Percentiles rank a stretch among this genome's conserved stretches.
These are phyloP conservation scores for Clitarchus hookeri DNA, from an alignment of 2,888 invertebrate genomes.

Conservation along the genomic window DNA sequence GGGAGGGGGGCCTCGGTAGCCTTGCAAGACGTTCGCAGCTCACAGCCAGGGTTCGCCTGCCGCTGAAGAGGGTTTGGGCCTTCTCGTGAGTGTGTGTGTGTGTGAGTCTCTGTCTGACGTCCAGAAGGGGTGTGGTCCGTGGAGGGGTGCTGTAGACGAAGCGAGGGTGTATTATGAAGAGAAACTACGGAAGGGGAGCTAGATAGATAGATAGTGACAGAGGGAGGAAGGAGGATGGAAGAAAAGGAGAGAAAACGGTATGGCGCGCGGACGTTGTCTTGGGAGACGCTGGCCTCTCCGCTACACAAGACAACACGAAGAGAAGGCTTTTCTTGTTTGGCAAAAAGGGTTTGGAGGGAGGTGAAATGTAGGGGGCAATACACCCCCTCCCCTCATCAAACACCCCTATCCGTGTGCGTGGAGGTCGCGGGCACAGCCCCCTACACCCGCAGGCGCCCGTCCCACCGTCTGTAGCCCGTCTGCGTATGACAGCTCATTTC, in stretches of 20 bases:
- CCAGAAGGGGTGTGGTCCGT: too few species aligned
- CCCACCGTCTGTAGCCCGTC: background rate
- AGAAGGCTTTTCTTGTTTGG: background rate
- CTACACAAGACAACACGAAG: conserved; percentile 6
- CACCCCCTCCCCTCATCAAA: background rate
- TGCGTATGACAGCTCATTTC: conserved; percentile 24
- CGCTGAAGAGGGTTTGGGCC: background rate
- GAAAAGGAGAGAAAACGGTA: background rate
- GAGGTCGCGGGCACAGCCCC: background rate
- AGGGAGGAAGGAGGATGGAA: background rate
- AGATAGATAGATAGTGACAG: too few species aligned
- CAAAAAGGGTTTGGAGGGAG: background rate
- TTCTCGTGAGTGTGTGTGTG: background rate
- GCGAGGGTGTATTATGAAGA: background rate
- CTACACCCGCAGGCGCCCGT: background rate
- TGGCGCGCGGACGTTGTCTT: background rate
- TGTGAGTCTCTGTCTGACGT: background rate
- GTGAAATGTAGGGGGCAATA: background rate
- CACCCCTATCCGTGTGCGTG: background rate
- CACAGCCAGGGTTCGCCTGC: background rate
- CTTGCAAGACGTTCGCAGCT: background rate
- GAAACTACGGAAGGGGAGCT: too few species aligned
- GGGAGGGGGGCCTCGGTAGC: background rate
- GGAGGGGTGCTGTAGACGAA: too few species aligned
- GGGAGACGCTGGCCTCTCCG: background rate